Conservation (phyloP, 1,140 invertebrate species). For the Cardiocondyla obscurior region DNA sequence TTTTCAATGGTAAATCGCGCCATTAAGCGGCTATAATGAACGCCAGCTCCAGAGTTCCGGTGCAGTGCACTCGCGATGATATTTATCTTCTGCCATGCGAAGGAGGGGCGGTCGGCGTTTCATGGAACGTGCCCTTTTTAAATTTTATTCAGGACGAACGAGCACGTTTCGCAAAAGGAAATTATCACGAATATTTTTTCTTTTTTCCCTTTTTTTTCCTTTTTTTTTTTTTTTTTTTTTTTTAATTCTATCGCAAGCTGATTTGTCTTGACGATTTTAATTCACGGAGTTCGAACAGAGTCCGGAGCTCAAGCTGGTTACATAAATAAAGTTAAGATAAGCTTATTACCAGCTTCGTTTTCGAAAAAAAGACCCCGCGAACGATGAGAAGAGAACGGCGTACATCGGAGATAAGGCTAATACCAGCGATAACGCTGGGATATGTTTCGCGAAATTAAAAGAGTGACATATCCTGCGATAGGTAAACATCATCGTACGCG, state of each 20-base stretch:
- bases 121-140: conserved; percentile 13
- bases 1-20: conserved; percentile 80
- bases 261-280: neutral
- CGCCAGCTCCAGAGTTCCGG: conserved; percentile 61
- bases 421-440: neutral
- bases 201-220: too few relatives aligned
- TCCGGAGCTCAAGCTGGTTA: neutral
- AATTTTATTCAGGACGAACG: neutral
- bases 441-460: conserved; percentile 27
- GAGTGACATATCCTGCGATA: conserved; percentile 26
- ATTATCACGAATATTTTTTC: neutral
- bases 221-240: too few relatives aligned
- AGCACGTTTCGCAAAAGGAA: neutral
- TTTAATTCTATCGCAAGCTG: neutral
- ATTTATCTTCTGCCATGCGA: conserved; percentile 54
- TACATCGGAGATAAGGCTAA: neutral
- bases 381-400: neutral
- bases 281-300: neutral
- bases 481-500: conserved; percentile 1
- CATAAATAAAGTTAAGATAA: neutral
- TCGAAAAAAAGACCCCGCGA: neutral
- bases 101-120: conserved; percentile 26
- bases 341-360: neutral
- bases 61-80: conserved; percentile 38
- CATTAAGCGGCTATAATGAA: conserved; percentile 81